These are phyloP conservation scores for Caenorhabditis sp. DNA, from an alignment of 2,888 invertebrate genomes.

Conservation along the genomic window DNA sequence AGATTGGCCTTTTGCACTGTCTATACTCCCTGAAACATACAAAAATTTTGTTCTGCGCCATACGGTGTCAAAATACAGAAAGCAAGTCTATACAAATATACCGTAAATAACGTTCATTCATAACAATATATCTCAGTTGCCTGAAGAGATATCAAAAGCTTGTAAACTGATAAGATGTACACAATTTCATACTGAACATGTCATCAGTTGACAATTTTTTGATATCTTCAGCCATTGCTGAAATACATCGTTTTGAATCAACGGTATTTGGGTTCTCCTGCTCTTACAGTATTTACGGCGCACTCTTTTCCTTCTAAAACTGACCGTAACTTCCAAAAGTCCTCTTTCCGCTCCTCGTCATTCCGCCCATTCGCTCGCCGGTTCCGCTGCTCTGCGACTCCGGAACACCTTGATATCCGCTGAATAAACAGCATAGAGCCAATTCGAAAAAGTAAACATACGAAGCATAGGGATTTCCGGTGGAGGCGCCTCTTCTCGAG, in stretches of 20 bases:
- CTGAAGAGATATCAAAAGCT: too few species aligned
- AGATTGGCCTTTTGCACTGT: constrained; percentile 43
- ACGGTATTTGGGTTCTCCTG: too few species aligned
- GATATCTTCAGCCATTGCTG: too few species aligned
- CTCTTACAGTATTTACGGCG: too few species aligned
- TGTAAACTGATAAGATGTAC: too few species aligned
- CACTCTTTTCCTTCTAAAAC: neutral
- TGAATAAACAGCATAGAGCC: neutral
- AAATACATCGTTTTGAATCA: too few species aligned
- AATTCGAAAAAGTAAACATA: constrained; percentile 2
- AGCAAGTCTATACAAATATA: too few species aligned
- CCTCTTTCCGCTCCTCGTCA: constrained; percentile 46
- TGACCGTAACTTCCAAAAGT: constrained; percentile 53
- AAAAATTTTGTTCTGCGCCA: neutral
- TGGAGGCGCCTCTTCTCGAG: constrained; percentile 26
- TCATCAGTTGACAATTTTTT: too few species aligned
- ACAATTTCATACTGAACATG: too few species aligned
- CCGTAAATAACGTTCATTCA: too few species aligned
- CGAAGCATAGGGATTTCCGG: constrained; percentile 52
- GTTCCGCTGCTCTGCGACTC: constrained; percentile 33
- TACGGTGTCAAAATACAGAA: too few species aligned
- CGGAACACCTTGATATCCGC: constrained; percentile 47
- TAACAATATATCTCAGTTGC: too few species aligned
- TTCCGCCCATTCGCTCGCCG: constrained; percentile 39
- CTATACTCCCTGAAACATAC: constrained; percentile 34